These are phyloP conservation scores for Phalacrocorax carbo DNA, from an alignment of 2,113 vertebrate genomes.

Conservation along the genomic window DNA sequence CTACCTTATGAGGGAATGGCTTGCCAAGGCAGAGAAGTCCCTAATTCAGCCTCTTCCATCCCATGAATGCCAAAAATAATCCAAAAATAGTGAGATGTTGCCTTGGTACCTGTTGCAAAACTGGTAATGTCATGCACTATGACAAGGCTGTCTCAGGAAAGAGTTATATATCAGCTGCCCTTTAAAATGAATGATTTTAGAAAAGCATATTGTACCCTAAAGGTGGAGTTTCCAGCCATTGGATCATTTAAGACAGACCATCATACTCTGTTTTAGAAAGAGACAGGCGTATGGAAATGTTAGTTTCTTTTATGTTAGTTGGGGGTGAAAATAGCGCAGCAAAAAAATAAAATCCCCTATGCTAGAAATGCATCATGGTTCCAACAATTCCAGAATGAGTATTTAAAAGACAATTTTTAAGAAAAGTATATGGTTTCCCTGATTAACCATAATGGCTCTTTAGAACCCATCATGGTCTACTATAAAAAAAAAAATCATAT, in stretches of 20 bases:
- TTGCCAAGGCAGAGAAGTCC: neutral
- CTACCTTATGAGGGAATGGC: neutral
- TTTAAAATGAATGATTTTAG: neutral
- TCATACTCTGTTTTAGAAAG: neutral
- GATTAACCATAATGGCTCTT: conserved; percentile 66
- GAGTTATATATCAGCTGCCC: neutral
- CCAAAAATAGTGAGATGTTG: neutral
- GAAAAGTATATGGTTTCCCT: conserved; percentile 33
- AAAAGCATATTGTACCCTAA: neutral
- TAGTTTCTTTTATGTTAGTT: neutral
- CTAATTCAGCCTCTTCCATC: neutral
- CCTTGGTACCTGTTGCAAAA: neutral
- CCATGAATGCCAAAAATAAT: neutral
- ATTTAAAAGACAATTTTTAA: conserved; percentile 48
- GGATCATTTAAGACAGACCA: neutral
- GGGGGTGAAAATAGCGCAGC: neutral
- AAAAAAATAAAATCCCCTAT: neutral
- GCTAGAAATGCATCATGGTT: neutral
- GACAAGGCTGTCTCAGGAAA: neutral
- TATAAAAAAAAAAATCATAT: conserved; percentile 63
- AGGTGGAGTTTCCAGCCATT: neutral
- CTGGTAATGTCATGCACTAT: neutral
- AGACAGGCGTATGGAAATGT: neutral
- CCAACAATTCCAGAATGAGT: neutral
- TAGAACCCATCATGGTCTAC: conserved; percentile 61